phyloP scores from a whole-genome alignment of 2,797 vertebrate genomes.

The Neopelma chrysocephalum region DNA sequence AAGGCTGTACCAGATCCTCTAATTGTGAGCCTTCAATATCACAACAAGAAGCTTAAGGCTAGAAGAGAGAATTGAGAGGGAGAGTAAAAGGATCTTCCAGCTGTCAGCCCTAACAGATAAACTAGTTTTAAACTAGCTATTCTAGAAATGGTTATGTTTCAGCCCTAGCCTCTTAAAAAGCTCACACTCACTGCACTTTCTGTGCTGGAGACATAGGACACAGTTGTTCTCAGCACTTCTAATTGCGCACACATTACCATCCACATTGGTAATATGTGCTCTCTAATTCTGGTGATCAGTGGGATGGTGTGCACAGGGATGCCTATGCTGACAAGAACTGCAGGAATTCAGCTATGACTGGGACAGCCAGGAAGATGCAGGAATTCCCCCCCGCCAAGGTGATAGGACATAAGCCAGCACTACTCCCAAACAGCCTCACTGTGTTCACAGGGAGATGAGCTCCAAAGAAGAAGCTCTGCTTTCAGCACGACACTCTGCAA shows the following conservation, averaged over 20 bases:
- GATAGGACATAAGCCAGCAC: accelerated
- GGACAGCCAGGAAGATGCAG: not conserved
- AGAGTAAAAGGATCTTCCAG: not conserved
- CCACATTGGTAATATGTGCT: not conserved
- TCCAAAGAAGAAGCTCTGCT: not conserved
- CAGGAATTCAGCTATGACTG: not conserved
- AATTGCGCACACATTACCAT: not conserved
- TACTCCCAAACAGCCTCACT: not conserved
- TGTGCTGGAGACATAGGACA: not conserved
- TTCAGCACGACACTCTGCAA: not conserved
- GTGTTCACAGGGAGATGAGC: not conserved
- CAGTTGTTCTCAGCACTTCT: not conserved
- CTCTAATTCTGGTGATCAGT: not conserved
- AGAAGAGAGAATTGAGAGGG: not conserved
- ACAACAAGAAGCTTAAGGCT: not conserved
- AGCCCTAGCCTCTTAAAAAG: not conserved
- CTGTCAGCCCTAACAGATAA: not conserved
- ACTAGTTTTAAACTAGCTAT: not conserved
- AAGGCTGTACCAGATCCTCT: not conserved
- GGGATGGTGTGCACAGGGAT: no score
- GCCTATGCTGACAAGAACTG: not conserved
- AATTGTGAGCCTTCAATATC: not conserved
- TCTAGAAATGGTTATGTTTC: not conserved
- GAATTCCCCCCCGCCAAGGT: not conserved
- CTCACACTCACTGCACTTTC: not conserved